Evolutionary conservation across 2,888 invertebrate genomes (phyloP).

Genomic region (Nomada ruficornis): DNA sequence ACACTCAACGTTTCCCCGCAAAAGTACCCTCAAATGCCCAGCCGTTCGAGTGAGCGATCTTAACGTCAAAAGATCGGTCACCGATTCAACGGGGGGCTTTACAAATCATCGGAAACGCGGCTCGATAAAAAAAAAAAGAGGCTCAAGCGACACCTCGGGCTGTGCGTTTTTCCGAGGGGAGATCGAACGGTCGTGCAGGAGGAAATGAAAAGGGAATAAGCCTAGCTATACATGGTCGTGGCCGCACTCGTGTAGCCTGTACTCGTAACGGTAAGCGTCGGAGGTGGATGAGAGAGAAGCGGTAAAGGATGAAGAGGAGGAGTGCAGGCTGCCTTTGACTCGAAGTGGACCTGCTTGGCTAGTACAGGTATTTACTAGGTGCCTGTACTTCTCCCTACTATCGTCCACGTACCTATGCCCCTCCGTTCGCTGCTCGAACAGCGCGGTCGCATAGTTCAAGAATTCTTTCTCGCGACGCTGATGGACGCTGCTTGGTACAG

Average conservation of each 20-base stretch:
- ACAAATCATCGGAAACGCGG: constrained; percentile 17
- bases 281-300: constrained; percentile 55
- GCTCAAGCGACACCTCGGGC: constrained; percentile 18
- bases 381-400: constrained; percentile 60
- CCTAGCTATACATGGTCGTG: constrained; percentile 31
- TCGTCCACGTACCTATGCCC: constrained; percentile 45
- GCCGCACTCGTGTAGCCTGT: constrained; percentile 58
- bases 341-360: constrained; percentile 76
- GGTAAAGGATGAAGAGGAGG: constrained; percentile 56
- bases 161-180: constrained; percentile 17
- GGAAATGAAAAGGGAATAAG: constrained; percentile 69
- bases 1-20: neutral
- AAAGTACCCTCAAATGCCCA: constrained; percentile 13
- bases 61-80: constrained; percentile 12
- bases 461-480: constrained; percentile 67
- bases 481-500: constrained; percentile 63
- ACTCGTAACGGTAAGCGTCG: constrained; percentile 75
- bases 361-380: constrained; percentile 79
- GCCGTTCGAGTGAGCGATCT: neutral
- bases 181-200: constrained; percentile 33
- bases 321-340: constrained; percentile 67
- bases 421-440: constrained; percentile 56
- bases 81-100: constrained; percentile 6
- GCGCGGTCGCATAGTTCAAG: constrained; percentile 70
- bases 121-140: constrained; percentile 12